Conservation (phyloP, 2,797 vertebrate genomes). For the Trachops cirrhosus region DNA sequence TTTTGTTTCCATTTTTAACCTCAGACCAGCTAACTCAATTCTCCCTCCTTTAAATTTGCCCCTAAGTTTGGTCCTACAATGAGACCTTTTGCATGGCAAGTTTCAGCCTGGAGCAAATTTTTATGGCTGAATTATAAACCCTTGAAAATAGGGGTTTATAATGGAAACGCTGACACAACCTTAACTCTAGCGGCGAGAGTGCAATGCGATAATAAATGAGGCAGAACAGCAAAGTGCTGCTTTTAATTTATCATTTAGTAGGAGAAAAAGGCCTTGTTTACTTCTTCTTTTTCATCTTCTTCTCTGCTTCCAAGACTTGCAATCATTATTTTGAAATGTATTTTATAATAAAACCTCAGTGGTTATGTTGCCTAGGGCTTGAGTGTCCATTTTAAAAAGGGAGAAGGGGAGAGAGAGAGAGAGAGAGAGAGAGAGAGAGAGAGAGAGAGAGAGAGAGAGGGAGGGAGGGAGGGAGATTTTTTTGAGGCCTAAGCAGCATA, state of each 20-base stretch:
- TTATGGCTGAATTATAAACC: slow-evolving; percentile 73
- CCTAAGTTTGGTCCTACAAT: slow-evolving; percentile 69
- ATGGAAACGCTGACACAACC: slow-evolving; percentile 73
- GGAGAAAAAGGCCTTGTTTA: slow-evolving; percentile 83
- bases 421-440: slow-evolving; percentile 32
- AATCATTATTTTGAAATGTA: slow-evolving; percentile 85
- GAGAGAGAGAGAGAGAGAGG: slow-evolving; percentile 31
- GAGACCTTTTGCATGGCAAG: slow-evolving; percentile 72
- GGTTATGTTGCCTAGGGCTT: slow-evolving; percentile 81
- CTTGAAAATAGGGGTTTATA: slow-evolving; percentile 72
- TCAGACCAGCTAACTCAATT: neutral
- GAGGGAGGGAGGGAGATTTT: slow-evolving; percentile 42
- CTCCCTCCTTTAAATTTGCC: slow-evolving; percentile 55
- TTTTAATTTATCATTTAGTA: slow-evolving; percentile 85
- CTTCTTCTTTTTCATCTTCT: slow-evolving; percentile 80
- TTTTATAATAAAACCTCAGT: slow-evolving; percentile 84
- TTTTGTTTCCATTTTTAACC: neutral
- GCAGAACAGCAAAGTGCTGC: slow-evolving; percentile 80
- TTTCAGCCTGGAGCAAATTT: slow-evolving; percentile 72
- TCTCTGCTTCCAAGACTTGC: slow-evolving; percentile 79
- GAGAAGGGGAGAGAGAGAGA: slow-evolving; percentile 40
- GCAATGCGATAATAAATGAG: slow-evolving; percentile 79
- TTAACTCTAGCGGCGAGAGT: slow-evolving; percentile 57
- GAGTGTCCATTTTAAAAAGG: slow-evolving; percentile 76
- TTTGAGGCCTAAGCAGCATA: slow-evolving; percentile 73